Evolutionary conservation across 2,113 vertebrate species (phyloP), one percentile per base, ranked within the genome.

Genomic region (Glareola pratincola): DNA sequence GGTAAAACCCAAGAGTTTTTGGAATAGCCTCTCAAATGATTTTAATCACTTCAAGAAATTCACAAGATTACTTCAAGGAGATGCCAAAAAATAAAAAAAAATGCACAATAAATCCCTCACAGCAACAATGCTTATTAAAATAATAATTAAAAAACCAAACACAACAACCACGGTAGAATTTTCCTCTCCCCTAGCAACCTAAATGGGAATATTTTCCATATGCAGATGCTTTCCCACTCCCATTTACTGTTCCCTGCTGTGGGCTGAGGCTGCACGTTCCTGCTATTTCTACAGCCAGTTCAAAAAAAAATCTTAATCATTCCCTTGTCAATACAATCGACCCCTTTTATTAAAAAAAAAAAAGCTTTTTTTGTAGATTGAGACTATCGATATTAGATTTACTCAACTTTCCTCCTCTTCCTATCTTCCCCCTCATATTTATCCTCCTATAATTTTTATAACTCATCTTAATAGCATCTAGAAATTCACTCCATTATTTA

Each of bases 401-500:
- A 84, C 27, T 67, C 66, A 67, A n/a, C 20, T 77, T 84, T 89
- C n/a, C 37, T 76, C 27, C 19, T 63, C 8, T 41, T 64, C 53
- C 9, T 39, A 71, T 19, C 32, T 37, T 30, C 36, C 41, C 27
- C 20, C 19, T 22, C 34, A 4, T 4, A 57, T 5, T 27, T n/a
- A 69, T 41, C 23, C 12, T 15, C 22, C 51, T 81, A 29, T 47
- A 83, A 85, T 92, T 89, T 81, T 81, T 37, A 69, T 72, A 78
- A 36, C 43, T 68, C 48, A 2, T 11, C 29, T 86, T 86, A 78
- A 76, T 15, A 93, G 64, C 48, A 78, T 36, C 48, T 57, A 59
- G 48, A 67, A 92, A 89, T 85, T 64, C n/a, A 92, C 62, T 84
- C 67, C 48, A 51, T 68, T 92, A 84, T 89, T 94, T 89, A 91